Conservation (phyloP, 1,140 invertebrate genomes). For the Drosophila azteca region DNA sequence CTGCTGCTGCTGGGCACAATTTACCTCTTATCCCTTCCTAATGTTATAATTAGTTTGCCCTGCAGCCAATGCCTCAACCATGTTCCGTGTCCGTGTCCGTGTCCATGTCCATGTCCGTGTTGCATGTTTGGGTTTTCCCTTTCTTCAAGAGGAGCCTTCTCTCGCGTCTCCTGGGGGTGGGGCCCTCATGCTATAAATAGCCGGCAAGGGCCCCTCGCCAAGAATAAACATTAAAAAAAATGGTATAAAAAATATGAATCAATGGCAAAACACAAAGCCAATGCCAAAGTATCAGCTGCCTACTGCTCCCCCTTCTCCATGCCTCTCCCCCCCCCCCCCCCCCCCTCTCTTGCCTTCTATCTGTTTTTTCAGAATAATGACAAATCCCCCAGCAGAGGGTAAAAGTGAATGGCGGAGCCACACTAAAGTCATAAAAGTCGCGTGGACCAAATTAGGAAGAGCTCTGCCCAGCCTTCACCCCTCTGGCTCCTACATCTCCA, state of each 20-base stretch:
- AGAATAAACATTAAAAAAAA: constrained; percentile 55
- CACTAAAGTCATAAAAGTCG: constrained; percentile 82
- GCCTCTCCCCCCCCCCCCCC: too few species aligned
- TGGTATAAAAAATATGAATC: constrained; percentile 73
- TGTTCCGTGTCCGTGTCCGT: neutral
- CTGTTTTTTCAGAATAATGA: constrained; percentile 38
- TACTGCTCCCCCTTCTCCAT: too few species aligned
- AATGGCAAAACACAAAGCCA: constrained; percentile 45
- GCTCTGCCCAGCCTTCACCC: constrained; percentile 22
- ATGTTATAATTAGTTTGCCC: constrained; percentile 30
- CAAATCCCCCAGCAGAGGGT: constrained; percentile 60
- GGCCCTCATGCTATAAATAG: constrained; percentile 28
- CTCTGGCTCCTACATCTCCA: neutral
- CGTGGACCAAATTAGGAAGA: constrained; percentile 79
- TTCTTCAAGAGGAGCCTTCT: neutral
- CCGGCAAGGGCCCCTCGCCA: constrained; percentile 6
- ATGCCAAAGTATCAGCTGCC: constrained; percentile 33
- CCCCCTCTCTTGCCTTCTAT: neutral
- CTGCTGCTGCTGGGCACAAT: constrained; percentile 2
- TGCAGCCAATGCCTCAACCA: constrained; percentile 2
- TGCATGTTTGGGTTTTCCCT: constrained; percentile 15
- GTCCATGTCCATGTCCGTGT: neutral
- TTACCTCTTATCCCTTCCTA: neutral
- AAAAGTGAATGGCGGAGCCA: constrained; percentile 63
- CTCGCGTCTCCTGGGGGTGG: neutral